These are phyloP conservation scores for Tribolium castaneum DNA, from an alignment of 1,140 invertebrate genomes.

Conservation along the genomic window DNA sequence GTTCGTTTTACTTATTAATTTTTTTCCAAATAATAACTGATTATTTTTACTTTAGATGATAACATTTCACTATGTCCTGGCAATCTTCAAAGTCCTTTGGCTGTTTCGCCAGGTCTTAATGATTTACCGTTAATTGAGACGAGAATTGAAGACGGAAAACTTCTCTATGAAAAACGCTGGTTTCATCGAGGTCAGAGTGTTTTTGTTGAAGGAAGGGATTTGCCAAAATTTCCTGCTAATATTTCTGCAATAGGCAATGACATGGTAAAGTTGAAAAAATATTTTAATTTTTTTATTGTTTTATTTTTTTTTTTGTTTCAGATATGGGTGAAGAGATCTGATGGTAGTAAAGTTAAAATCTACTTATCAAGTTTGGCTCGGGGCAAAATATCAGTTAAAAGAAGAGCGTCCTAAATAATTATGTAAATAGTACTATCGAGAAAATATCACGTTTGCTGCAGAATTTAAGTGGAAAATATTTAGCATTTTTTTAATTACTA, in stretches of 20 bases:
- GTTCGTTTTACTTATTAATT: slow-evolving; percentile 23
- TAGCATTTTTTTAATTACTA: too few relatives aligned
- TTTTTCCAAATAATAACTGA: too few relatives aligned
- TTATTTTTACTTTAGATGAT: slow-evolving; percentile 42
- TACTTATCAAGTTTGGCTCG: slow-evolving; percentile 84
- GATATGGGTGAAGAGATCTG: slow-evolving; percentile 92
- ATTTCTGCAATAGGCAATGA: slow-evolving; percentile 91
- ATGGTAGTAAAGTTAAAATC: slow-evolving; percentile 85
- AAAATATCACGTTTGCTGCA: too few relatives aligned
- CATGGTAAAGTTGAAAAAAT: slow-evolving; percentile 66
- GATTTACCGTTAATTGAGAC: slow-evolving; percentile 75
- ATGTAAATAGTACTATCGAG: not conserved
- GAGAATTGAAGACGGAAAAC: slow-evolving; percentile 93
- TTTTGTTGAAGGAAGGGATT: slow-evolving; percentile 89
- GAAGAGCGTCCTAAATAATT: slow-evolving; percentile 75
- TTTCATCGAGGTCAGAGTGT: slow-evolving; percentile 93
- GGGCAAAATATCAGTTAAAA: slow-evolving; percentile 89
- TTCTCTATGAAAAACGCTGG: slow-evolving; percentile 94
- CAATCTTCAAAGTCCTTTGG: slow-evolving; percentile 56
- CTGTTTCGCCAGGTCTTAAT: slow-evolving; percentile 60
- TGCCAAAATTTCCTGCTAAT: slow-evolving; percentile 83
- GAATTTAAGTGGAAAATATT: too few relatives aligned
- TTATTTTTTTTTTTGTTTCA: slow-evolving; percentile 72
- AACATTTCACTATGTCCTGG: slow-evolving; percentile 49
- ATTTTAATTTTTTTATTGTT: not conserved